Base-by-base conservation (phyloP, 2,888 invertebrate species). In the Caenorhabditis becei region DNA sequence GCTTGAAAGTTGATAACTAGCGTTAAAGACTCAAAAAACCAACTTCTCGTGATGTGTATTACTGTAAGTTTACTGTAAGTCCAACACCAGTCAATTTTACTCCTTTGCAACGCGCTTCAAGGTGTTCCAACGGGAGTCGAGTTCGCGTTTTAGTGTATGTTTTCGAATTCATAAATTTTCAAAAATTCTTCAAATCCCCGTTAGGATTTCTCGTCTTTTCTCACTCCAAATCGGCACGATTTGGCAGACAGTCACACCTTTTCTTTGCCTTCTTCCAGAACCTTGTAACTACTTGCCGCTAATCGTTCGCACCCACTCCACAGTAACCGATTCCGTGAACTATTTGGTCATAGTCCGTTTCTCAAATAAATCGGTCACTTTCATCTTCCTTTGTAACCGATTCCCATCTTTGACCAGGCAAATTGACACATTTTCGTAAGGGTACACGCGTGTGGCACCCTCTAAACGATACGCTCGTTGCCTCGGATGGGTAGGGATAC, bases 291-390 rank as follows among this genome's bases (percentile, higher is more conserved):
- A 41, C 18, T 41, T 10, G 23, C 16, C 41, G 41, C 23, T 61
- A 66, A 75, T 75, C 75, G 75, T 66, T 75, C 75, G 18, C 75
- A 75, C 75, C 75, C 41, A 41, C 66, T 65, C 35, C n/a, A 41
- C 26, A 66, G 74, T 65, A 74, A 74, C 58, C 66, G 61, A 75
- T 75, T 67, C 66, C 41, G 14, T 11, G n/a, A 54, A 49, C 14
- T 23, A n/a, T 1, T 47, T 41, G 23, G 23, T n/a, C 47, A 18
- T 51, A 41, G 49, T 51, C 32, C 11, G 7, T 24, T 59, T 8
- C 54, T 18, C 75, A 75, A 75, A 75, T 47, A 74, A 8, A 20
- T 59, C 75, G 75, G 66, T 14, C 20, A n/a, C 10, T 49, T 75
- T 72, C 56, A 72, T 63, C 23, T 47, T 14, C 11, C 18, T 24